Evolutionary conservation across 2,888 invertebrate species (phyloP), one percentile per base, ranked within the genome.

Genomic region (Temnothorax ravouxi): DNA sequence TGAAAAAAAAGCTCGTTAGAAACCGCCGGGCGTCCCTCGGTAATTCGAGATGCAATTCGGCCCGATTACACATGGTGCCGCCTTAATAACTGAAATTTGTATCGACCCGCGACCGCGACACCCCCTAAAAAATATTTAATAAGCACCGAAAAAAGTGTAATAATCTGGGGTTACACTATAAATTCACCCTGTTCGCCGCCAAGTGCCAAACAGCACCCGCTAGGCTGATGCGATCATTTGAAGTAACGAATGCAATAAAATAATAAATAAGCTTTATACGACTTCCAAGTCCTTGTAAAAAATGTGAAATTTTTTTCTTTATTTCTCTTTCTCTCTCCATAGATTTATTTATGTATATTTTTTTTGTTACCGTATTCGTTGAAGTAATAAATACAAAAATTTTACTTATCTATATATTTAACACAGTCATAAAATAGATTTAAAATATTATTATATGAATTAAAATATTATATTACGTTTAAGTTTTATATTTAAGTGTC

Each of bases 71-170:
- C 86, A 86, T 77, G 83, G 84, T 84, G 75, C 85, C 84, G 86
- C 83, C 84, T 84, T 88, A 90, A 91, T 86, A 88, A 88, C 85
- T 67, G 83, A 92, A 91, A 90, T 90, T 88, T 83, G 77, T 85
- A 86, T 74, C 72, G 85, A 75, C 41, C 67, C 76, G 83, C 59
- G 21, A 72, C 71, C 69, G n/a, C n/a, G 87, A 74, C 86, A 83
- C 52, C 75, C 72, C 62, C 79, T 83, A 89, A 91, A 89, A 91
- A 90, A 88, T 90, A 91, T 91, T 91, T 92, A 90, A 91, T 90
- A 90, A 91, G 88, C 82, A 75, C n/a, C 76, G 71, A 86, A 90
- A 90, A 88, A 87, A 89, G 85, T 72, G 83, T 89, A 90, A 88
- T 89, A 86, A 83, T 84, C 66, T 79, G 64, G 85, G 64, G 85